Conservation (phyloP, 2,888 invertebrate genomes). For the Malacosoma neustria region DNA sequence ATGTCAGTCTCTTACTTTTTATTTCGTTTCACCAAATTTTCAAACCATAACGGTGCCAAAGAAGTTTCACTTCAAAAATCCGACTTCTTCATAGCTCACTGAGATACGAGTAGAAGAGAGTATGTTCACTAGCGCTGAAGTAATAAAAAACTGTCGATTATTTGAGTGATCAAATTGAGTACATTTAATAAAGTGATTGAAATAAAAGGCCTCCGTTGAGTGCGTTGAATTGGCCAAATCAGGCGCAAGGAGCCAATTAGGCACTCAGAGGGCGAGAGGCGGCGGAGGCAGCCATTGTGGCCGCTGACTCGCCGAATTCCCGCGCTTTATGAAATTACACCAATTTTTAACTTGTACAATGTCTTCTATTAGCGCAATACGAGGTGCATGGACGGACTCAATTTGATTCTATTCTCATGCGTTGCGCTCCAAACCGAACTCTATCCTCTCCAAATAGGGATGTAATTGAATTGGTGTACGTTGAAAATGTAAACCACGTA, state of each 20-base stretch:
- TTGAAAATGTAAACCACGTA: slow-evolving; percentile 58
- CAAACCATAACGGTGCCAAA: too few species aligned
- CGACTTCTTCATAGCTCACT: too few species aligned
- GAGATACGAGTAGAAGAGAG: too few species aligned
- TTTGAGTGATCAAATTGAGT: neutral
- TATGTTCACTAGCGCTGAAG: too few species aligned
- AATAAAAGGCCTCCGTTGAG: neutral
- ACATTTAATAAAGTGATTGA: neutral
- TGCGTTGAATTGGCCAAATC: neutral
- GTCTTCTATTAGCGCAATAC: slow-evolving; percentile 66
- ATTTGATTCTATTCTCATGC: slow-evolving; percentile 61
- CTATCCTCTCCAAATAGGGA: slow-evolving; percentile 20
- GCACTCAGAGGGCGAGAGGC: neutral
- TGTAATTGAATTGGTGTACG: slow-evolving; percentile 15
- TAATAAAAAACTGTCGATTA: too few species aligned
- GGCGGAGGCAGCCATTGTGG: neutral
- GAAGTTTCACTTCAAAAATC: too few species aligned
- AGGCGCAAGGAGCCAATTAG: neutral
- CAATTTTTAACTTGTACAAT: slow-evolving; percentile 59
- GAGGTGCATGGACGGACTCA: too few species aligned
- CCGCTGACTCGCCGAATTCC: slow-evolving; percentile 13
- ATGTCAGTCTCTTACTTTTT: too few species aligned
- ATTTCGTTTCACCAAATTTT: too few species aligned
- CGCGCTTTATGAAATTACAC: slow-evolving; percentile 64
- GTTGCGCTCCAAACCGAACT: slow-evolving; percentile 18